Evolutionary conservation across 2,797 vertebrate species (phyloP), one percentile per base, ranked within the genome.

Genomic region (Darevskia mixta): DNA sequence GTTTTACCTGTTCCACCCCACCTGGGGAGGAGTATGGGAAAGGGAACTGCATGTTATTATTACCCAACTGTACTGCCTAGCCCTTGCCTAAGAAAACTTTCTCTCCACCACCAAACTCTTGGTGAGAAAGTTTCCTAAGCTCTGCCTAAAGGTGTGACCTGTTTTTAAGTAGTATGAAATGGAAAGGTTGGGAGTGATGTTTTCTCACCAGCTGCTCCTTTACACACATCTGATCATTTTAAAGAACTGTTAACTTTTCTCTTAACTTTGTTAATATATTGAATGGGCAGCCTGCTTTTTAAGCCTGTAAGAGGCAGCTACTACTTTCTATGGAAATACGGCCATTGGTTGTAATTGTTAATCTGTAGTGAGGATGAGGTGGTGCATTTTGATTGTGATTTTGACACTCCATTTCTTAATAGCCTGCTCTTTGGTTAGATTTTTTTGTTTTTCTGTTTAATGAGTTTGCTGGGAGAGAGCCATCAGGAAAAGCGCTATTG

Each of bases 341-440:
- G 41, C 61, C 73, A 18, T 49, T n/a, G n/a, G 38, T 58, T 83
- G 6, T 71, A 23, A 32, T 66, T 17, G 1, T 86, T 79, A 58
- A 18, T 25, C 73, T 64, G 27, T 23, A 81, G 10, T n/a, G 23
- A 85, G 35, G 43, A 45, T 38, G 69, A 86, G n/a, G 29, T 64
- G 93, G 55, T 78, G 87, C 87, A 92, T 87, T 82, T 79, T 83
- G n/a, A 75, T 92, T 93, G 87, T 87, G 86, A 92, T 91, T 90
- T 6, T 87, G 84, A 80, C 69, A 72, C 77, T 55, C 76, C 85
- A 18, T 72, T 94, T 92, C 76, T 90, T 91, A 89, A 85, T 90
- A 89, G 61, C 73, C 83, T 87, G 78, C 88, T 85, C 90, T 58
- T 9, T 41, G 79, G 80, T 43, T 67, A 72, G 76, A 45, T 79